Percentiles rank a stretch among this genome's conserved stretches.
phyloP scores from a whole-genome alignment of 2,113 vertebrate species.

The Toxostoma redivivum region DNA sequence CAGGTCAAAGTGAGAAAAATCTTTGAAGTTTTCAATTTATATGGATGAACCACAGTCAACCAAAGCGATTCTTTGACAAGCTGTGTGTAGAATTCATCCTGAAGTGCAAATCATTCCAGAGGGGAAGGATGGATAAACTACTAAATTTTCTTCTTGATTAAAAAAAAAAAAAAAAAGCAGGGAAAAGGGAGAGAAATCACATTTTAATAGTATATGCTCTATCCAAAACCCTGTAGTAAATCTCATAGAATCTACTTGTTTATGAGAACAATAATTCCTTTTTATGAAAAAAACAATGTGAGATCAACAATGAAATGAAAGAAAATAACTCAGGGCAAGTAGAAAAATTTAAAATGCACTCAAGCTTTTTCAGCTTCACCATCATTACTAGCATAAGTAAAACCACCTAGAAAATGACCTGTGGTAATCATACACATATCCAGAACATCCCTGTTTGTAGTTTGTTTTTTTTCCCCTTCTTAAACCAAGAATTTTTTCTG shows the following conservation, averaged over 20 bases:
- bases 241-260: neutral
- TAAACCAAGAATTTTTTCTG: neutral
- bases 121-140: neutral
- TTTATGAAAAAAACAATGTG: neutral
- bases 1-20: conserved; percentile 6
- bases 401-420: neutral
- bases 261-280: neutral
- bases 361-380: neutral
- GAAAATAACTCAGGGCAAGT: neutral
- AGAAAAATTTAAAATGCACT: neutral
- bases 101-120: neutral
- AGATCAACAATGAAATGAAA: neutral
- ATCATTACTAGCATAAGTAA: neutral
- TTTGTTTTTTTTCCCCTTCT: neutral
- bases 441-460: neutral
- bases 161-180: neutral
- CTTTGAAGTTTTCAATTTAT: conserved; percentile 15
- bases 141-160: neutral
- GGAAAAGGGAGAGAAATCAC: neutral
- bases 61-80: neutral
- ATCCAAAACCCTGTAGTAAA: neutral
- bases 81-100: neutral
- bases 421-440: neutral
- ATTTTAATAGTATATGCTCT: neutral
- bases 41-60: neutral